These are phyloP conservation scores for Colletes gigas DNA, from an alignment of 1,140 invertebrate species.

Conservation along the genomic window DNA sequence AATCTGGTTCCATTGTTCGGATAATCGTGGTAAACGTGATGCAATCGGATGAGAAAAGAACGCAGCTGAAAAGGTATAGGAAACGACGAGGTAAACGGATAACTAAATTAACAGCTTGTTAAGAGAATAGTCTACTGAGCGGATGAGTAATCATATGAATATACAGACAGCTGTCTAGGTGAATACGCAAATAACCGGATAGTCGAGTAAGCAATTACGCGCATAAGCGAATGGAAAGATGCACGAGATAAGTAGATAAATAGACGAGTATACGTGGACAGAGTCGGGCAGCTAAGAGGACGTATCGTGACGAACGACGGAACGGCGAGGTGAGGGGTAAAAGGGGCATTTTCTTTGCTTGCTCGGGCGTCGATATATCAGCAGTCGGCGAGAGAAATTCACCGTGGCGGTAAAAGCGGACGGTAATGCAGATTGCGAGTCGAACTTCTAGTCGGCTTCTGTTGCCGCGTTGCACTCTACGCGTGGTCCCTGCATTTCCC, in stretches of 20 bases:
- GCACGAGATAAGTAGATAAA: slow-evolving; percentile 37
- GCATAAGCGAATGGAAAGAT: slow-evolving; percentile 28
- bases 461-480: slow-evolving; percentile 58
- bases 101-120: not conserved
- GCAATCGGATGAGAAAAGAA: slow-evolving; percentile 31
- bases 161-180: not conserved
- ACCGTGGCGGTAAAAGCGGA: slow-evolving; percentile 65
- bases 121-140: not conserved
- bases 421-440: slow-evolving; percentile 72
- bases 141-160: not conserved
- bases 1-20: not conserved
- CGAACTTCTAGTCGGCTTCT: slow-evolving; percentile 53
- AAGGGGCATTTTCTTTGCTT: slow-evolving; percentile 41
- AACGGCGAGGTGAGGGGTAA: not conserved
- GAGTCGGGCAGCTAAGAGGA: not conserved
- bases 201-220: not conserved
- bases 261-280: not conserved
- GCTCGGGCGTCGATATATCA: slow-evolving; percentile 61
- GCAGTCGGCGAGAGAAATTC: slow-evolving; percentile 62
- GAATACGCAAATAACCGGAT: not conserved
- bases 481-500: slow-evolving; percentile 38
- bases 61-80: not conserved
- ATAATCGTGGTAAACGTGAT: slow-evolving; percentile 3
- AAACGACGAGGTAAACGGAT: not conserved
- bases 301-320: not conserved